Base-by-base conservation (phyloP, 2,888 invertebrate genomes). In the Agapostemon virescens region DNA sequence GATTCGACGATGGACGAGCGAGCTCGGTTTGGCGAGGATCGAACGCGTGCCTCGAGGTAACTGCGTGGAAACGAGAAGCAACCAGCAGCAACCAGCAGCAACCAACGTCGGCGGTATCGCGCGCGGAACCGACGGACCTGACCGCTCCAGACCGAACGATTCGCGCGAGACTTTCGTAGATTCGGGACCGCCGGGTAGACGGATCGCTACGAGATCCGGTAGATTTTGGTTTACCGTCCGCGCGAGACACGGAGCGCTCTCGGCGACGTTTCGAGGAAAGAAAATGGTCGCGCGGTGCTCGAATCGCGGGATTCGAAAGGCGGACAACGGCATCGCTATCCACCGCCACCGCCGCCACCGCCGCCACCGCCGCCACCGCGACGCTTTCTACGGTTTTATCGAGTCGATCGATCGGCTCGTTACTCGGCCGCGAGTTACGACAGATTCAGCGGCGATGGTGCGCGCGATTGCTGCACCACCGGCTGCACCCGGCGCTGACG, bases 351-450 rank as follows among this genome's bases (percentile, higher is more conserved):
- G 55, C 11, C 55, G 55, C 15, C 26, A 17, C 55, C 7, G 55
- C 11, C 55, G 55, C 15, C 26, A 17, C 55, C 7, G 55, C 11
- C 55, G 55, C 15, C 26, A 17, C 55, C 7, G 55, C 11, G 49
- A 52, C 72, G 77, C 77, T 82, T 81, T 82, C 81, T 66, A 82
- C 61, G 71, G 52, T 74, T 77, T 81, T 79, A 82, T 83, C 82
- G 83, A 61, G 71, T 42, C 68, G 68, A 77, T 77, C 73, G 82
- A 82, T 79, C 79, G 75, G 58, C 49, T 13, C 17, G 66, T 55
- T 66, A n/a, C n/a, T n/a, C n/a, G n/a, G 52, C 61, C 58, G 55
- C 33, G 33, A 63, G 79, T 81, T 81, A 79, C 83, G 83, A 83
- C 83, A 81, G 84, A 76, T 76, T 72, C 74, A 68, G 68, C 74